phyloP scores from a whole-genome alignment of 2,888 invertebrate species.

The Xestobium rufovillosum region DNA sequence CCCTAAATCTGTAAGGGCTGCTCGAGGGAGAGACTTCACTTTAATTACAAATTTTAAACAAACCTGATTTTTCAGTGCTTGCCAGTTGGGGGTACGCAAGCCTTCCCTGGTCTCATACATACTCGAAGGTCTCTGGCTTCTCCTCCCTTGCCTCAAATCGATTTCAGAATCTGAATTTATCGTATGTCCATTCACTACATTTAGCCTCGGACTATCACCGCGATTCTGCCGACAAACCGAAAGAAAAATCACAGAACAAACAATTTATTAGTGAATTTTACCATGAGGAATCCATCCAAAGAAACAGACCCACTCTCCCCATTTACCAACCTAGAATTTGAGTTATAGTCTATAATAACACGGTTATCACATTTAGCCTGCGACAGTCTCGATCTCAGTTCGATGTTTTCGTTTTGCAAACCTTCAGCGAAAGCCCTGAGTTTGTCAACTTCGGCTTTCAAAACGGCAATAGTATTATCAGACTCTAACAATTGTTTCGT shows the following conservation, averaged over 20 bases:
- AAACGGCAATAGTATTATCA: conserved; percentile 57
- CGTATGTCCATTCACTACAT: neutral
- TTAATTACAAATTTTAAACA: too few relatives aligned
- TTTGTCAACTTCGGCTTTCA: conserved; percentile 55
- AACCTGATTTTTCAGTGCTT: conserved; percentile 38
- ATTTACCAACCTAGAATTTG: conserved; percentile 9
- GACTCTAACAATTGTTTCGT: conserved; percentile 54
- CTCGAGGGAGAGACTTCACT: too few relatives aligned
- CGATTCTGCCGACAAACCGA: conserved; percentile 11
- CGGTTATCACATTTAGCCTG: conserved; percentile 25
- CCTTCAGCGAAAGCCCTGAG: conserved; percentile 65
- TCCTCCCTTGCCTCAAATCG: conserved; percentile 29
- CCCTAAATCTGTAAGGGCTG: too few relatives aligned
- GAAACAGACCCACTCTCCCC: conserved; percentile 33
- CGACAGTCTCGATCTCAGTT: conserved; percentile 54
- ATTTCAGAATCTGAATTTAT: conserved; percentile 22
- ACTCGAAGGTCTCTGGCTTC: conserved; percentile 68
- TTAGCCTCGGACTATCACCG: conserved; percentile 8
- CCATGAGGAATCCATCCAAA: conserved; percentile 36
- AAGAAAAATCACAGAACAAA: neutral
- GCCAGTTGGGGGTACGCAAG: conserved; percentile 38
- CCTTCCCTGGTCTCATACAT: conserved; percentile 83
- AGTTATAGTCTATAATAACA: neutral
- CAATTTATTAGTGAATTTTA: conserved; percentile 29
- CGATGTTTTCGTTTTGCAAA: conserved; percentile 72